Evolutionary conservation across 2,888 invertebrate species (phyloP).

Genomic region (Apamea anceps): DNA sequence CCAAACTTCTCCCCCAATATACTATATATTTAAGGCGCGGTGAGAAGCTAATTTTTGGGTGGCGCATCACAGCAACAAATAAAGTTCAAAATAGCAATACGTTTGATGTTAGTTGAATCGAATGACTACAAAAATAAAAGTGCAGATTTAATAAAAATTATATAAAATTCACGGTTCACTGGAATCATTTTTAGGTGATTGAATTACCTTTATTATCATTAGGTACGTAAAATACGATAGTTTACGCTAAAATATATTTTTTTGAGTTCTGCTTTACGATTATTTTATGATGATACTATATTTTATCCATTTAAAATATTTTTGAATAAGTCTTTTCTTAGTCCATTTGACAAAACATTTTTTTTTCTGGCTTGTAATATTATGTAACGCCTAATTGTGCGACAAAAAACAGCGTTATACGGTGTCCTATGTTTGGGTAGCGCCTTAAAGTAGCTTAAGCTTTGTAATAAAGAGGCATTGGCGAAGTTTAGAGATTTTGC

Average conservation of each 20-base stretch:
- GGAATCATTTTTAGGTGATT: background rate
- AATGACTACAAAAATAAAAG: background rate
- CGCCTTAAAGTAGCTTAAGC: background rate
- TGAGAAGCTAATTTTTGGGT: no score
- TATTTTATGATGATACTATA: background rate
- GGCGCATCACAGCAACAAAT: no score
- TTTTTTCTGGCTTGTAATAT: no score
- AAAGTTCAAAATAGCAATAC: background rate
- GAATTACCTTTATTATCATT: background rate
- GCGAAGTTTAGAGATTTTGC: conserved; percentile 30
- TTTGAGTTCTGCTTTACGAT: background rate
- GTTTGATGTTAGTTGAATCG: background rate
- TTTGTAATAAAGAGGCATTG: conserved; percentile 9
- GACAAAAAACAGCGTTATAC: background rate
- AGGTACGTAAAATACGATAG: background rate
- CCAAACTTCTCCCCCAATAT: background rate
- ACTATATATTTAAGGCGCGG: background rate
- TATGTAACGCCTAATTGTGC: background rate
- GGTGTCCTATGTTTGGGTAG: background rate
- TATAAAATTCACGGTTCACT: background rate
- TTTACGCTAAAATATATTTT: background rate
- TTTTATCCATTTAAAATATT: background rate
- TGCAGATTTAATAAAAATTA: no score
- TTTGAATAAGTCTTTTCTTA: background rate
- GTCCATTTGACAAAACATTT: background rate